phyloP scores from a whole-genome alignment of 2,888 invertebrate species.

The Latheticus oryzae region DNA sequence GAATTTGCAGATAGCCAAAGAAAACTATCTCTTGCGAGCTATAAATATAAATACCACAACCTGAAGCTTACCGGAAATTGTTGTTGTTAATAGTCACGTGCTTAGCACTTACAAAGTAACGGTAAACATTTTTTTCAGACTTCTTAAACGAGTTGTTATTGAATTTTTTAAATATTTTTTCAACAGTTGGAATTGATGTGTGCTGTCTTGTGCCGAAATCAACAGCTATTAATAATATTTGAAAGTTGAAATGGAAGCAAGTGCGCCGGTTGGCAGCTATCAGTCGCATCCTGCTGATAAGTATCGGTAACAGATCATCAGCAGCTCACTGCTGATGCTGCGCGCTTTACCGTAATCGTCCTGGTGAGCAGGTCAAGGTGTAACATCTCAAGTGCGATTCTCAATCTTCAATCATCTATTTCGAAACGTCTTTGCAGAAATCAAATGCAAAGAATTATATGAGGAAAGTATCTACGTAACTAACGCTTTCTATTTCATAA shows the following conservation, averaged over 20 bases:
- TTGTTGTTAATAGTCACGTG: too few relatives aligned
- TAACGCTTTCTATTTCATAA: constrained; percentile 41
- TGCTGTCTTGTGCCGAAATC: constrained; percentile 24
- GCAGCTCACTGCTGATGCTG: constrained; percentile 47
- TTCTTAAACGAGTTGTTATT: too few relatives aligned
- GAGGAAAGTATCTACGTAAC: constrained; percentile 16
- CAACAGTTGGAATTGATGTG: constrained; percentile 13
- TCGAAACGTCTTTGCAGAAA: constrained; percentile 2
- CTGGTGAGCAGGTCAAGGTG: constrained; percentile 43
- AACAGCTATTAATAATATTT: constrained; percentile 38
- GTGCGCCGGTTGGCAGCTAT: constrained; percentile 44
- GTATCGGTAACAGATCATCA: constrained; percentile 52
- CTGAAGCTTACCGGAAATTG: too few relatives aligned
- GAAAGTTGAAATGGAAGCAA: constrained; percentile 8
- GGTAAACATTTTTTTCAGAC: too few relatives aligned
- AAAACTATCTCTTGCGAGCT: constrained; percentile 1
- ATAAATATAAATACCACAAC: not conserved
- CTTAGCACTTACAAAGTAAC: too few relatives aligned
- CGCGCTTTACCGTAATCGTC: constrained; percentile 47
- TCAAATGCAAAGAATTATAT: too few relatives aligned
- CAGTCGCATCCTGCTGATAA: constrained; percentile 50
- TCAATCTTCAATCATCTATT: constrained; percentile 16
- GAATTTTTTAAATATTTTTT: too few relatives aligned
- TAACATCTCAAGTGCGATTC: constrained; percentile 11
- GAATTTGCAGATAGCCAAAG: constrained; percentile 13